Conservation (phyloP, 2,888 invertebrate species). For the Lepetodrilus schrolli region DNA sequence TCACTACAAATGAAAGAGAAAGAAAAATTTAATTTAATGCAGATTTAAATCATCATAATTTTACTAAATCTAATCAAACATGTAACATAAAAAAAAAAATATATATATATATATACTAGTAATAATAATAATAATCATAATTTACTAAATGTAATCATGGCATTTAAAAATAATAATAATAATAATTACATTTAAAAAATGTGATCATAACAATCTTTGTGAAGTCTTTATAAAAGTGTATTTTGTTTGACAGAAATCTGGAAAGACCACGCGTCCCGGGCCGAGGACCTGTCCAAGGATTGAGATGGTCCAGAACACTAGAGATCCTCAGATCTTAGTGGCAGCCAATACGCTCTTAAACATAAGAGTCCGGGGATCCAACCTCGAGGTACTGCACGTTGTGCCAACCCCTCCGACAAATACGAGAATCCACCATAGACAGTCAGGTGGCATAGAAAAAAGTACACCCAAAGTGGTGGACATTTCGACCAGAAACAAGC, state of each 20-base stretch:
- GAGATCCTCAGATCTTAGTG: slow-evolving; percentile 87
- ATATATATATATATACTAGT: no score
- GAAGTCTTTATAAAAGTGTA: background rate
- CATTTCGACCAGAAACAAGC: no score
- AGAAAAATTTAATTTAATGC: background rate
- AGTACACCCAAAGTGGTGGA: no score
- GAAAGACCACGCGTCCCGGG: slow-evolving; percentile 79
- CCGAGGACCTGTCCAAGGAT: slow-evolving; percentile 96
- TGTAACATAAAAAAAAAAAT: no score
- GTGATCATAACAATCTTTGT: background rate
- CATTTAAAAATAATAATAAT: no score
- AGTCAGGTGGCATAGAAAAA: no score
- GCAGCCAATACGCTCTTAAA: slow-evolving; percentile 92
- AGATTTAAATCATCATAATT: background rate
- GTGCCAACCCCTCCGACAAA: no score
- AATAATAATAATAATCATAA: no score
- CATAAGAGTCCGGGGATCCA: slow-evolving; percentile 93
- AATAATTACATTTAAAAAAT: background rate
- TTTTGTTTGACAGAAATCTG: slow-evolving; percentile 34
- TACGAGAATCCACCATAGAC: no score
- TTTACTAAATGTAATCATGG: no score
- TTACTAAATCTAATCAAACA: no score
- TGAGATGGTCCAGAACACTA: slow-evolving; percentile 85
- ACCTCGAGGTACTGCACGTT: slow-evolving; percentile 88
- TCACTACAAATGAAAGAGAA: background rate